These are phyloP conservation scores for Paratrypauchen microcephalus DNA, from an alignment of 2,797 vertebrate genomes.

Conservation along the genomic window DNA sequence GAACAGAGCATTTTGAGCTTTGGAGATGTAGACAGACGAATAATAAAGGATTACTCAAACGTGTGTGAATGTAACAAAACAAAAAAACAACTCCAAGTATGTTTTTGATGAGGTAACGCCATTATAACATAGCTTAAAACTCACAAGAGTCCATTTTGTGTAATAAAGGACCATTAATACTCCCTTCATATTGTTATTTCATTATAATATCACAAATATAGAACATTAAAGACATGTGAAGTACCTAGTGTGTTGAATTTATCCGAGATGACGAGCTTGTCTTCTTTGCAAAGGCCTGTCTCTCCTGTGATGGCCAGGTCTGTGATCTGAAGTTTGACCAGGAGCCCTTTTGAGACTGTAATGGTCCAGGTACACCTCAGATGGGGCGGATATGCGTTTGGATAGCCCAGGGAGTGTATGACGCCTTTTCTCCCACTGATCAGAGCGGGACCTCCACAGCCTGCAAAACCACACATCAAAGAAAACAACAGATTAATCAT, in stretches of 20 bases:
- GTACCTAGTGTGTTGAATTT: constrained; percentile 69
- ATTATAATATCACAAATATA: neutral
- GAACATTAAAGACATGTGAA: neutral
- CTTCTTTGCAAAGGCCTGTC: constrained; percentile 68
- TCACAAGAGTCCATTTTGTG: too few species aligned
- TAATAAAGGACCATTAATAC: neutral
- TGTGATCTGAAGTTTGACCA: constrained; percentile 75
- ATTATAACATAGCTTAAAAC: too few species aligned
- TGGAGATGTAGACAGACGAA: too few species aligned
- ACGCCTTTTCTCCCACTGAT: constrained; percentile 69
- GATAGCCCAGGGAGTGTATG: constrained; percentile 71
- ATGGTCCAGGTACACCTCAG: constrained; percentile 73
- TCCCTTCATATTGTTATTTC: neutral
- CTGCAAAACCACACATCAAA: constrained; percentile 34
- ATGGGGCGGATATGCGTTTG: constrained; percentile 71
- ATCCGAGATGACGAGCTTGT: constrained; percentile 69
- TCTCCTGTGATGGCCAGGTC: constrained; percentile 73
- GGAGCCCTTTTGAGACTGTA: constrained; percentile 61
- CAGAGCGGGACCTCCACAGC: constrained; percentile 46
- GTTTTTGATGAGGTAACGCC: too few species aligned
- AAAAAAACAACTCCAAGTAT: too few species aligned
- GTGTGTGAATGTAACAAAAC: too few species aligned
- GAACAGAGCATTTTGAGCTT: too few species aligned
- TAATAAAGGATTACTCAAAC: too few species aligned
- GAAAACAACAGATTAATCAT: neutral